These are phyloP conservation scores for Protobothrops flavoviridis DNA, from an alignment of 2,113 vertebrate genomes.

Conservation along the genomic window DNA sequence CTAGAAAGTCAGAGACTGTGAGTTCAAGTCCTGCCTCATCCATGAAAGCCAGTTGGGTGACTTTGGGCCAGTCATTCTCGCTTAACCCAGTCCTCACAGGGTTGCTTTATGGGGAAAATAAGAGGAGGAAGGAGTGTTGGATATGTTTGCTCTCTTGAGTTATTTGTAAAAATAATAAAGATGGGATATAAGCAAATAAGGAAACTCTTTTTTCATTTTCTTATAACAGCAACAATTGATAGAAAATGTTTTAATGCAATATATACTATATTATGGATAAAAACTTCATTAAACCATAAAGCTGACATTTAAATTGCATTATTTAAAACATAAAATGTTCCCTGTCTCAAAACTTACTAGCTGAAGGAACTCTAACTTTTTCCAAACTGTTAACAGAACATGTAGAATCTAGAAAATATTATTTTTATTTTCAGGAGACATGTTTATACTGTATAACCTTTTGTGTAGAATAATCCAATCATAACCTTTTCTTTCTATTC, in stretches of 20 bases:
- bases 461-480: background rate
- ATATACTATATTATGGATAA: slow-evolving; percentile 20
- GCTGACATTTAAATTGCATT: background rate
- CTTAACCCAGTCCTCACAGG: no score
- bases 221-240: slow-evolving; percentile 49
- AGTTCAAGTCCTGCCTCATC: background rate
- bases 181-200: background rate
- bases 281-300: slow-evolving; percentile 48
- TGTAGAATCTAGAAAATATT: slow-evolving; percentile 27
- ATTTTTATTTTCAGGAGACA: background rate
- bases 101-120: no score
- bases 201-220: slow-evolving; percentile 31
- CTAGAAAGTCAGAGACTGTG: background rate
- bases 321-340: slow-evolving; percentile 54
- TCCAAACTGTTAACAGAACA: slow-evolving; percentile 3
- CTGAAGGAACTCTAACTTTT: slow-evolving; percentile 24
- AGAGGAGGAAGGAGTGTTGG: no score
- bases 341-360: slow-evolving; percentile 24
- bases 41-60: background rate
- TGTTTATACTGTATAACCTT: no score
- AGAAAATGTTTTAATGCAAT: slow-evolving; percentile 20
- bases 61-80: background rate
- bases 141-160: no score
- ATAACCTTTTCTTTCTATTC: slow-evolving; percentile 29
- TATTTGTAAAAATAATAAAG: background rate